Percentiles rank a stretch among this genome's conserved stretches.
phyloP scores from a whole-genome alignment of 1,140 invertebrate genomes.

The Steinernema feltiae region DNA sequence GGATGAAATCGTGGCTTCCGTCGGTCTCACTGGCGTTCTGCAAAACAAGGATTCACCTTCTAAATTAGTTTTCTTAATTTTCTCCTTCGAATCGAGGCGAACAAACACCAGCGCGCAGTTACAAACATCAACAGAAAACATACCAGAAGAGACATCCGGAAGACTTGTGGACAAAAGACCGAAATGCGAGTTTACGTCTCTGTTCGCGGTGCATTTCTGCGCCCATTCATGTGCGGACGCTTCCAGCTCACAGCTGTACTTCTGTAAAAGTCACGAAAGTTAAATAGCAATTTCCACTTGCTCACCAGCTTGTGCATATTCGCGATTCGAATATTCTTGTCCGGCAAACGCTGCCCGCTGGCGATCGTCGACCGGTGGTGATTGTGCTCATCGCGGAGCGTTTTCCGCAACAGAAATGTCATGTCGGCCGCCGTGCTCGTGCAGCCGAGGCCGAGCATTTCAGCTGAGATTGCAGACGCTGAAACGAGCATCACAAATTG shows the following conservation, averaged over 20 bases:
- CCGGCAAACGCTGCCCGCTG: background rate
- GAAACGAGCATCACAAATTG: too few relatives aligned
- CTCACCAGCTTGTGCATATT: background rate
- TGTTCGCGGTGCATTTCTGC: background rate
- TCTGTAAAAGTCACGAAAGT: background rate
- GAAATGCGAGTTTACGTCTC: background rate
- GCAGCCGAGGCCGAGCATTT: too few relatives aligned
- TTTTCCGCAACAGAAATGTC: background rate
- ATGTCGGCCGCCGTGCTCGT: too few relatives aligned
- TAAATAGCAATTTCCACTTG: background rate
- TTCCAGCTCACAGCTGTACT: background rate
- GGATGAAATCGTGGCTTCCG: too few relatives aligned
- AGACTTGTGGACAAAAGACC: background rate
- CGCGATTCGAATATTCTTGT: background rate
- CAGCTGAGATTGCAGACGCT: too few relatives aligned
- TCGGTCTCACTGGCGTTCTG: too few relatives aligned
- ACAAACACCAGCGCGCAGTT: too few relatives aligned
- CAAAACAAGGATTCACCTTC: too few relatives aligned
- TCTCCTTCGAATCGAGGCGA: too few relatives aligned
- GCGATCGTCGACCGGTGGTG: background rate
- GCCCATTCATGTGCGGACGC: background rate
- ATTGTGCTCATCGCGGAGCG: background rate
- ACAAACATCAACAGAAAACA: too few relatives aligned
- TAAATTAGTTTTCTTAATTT: too few relatives aligned
- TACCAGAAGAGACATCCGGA: too few relatives aligned